A percentile compares a stretch with the other conserved stretches of the same genome.
These are phyloP conservation scores for Drosophila rubida DNA, from an alignment of 2,888 invertebrate species.

Conservation along the genomic window DNA sequence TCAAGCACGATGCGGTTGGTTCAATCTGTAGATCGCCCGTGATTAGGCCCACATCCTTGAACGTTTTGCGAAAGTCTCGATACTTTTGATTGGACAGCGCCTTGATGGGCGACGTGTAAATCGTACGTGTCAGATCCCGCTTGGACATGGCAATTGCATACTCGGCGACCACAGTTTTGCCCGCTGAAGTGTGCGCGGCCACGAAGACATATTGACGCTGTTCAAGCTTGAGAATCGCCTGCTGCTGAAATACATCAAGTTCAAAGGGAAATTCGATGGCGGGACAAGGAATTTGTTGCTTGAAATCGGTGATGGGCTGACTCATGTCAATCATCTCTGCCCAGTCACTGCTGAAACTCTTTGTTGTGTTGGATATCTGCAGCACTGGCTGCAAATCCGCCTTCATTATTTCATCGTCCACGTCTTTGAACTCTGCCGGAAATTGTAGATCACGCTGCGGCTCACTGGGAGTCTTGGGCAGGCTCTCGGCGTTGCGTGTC, in stretches of 20 bases:
- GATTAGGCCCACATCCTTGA: conserved; percentile 96
- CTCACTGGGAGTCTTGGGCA: background rate
- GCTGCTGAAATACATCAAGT: conserved; percentile 98
- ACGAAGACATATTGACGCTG: conserved; percentile 98
- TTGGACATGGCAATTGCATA: conserved; percentile 98
- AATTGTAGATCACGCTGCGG: conserved; percentile 27
- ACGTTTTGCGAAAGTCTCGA: conserved; percentile 96
- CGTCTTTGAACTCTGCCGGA: conserved; percentile 71
- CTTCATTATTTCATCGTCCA: conserved; percentile 82
- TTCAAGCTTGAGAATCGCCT: conserved; percentile 97
- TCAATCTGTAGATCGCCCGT: conserved; percentile 99
- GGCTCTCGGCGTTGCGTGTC: conserved; percentile 51
- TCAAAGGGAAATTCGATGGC: conserved; percentile 96
- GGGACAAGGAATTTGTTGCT: conserved; percentile 91
- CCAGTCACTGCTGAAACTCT: conserved; percentile 88
- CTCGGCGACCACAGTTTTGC: conserved; percentile 99
- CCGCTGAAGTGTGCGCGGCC: conserved; percentile 99
- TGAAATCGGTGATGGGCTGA: conserved; percentile 92
- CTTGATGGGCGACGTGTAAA: conserved; percentile 99
- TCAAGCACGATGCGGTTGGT: conserved; percentile 95
- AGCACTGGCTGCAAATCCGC: conserved; percentile 87
- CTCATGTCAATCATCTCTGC: conserved; percentile 94
- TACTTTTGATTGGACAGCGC: conserved; percentile 99
- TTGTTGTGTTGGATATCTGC: conserved; percentile 87
- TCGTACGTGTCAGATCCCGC: conserved; percentile 94